phyloP scores from a whole-genome alignment of 2,113 vertebrate genomes.

The Lathamus discolor region DNA sequence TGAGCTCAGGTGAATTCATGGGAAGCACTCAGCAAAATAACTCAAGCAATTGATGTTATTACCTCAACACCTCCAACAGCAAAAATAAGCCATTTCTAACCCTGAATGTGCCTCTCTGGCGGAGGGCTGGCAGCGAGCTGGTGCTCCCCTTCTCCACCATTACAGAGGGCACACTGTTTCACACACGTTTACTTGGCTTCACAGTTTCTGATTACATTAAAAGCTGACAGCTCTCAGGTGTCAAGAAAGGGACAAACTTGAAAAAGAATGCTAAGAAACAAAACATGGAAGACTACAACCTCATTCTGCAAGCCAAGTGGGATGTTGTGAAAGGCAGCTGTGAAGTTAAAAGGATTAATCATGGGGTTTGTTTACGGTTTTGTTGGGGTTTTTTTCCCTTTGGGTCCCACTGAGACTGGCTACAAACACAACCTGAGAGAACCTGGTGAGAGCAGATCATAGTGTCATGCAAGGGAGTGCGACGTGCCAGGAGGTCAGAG shows the following conservation, averaged over 20 bases:
- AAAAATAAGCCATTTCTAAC: background rate
- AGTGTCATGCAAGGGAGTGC: background rate
- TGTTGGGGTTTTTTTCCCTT: fast-evolving
- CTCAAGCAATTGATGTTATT: background rate
- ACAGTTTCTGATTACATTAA: background rate
- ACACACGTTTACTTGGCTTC: background rate
- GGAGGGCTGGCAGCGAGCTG: background rate
- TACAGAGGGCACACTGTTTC: background rate
- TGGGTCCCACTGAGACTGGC: background rate
- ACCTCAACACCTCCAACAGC: background rate
- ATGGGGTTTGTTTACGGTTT: background rate
- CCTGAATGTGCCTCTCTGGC: background rate
- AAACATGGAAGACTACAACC: background rate
- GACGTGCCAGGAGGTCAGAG: background rate
- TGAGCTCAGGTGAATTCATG: background rate
- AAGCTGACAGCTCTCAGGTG: background rate
- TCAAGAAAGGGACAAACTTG: background rate
- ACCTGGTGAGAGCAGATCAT: background rate
- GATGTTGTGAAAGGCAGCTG: background rate
- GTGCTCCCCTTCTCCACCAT: background rate
- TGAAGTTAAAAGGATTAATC: background rate
- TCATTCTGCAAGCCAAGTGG: background rate
- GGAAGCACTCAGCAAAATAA: background rate
- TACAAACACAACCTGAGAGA: background rate
- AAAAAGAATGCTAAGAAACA: background rate